Percentiles rank a stretch among this genome's conserved stretches.
These are phyloP conservation scores for Amblyjoppa proteus DNA, from an alignment of 2,888 invertebrate genomes.

Conservation along the genomic window DNA sequence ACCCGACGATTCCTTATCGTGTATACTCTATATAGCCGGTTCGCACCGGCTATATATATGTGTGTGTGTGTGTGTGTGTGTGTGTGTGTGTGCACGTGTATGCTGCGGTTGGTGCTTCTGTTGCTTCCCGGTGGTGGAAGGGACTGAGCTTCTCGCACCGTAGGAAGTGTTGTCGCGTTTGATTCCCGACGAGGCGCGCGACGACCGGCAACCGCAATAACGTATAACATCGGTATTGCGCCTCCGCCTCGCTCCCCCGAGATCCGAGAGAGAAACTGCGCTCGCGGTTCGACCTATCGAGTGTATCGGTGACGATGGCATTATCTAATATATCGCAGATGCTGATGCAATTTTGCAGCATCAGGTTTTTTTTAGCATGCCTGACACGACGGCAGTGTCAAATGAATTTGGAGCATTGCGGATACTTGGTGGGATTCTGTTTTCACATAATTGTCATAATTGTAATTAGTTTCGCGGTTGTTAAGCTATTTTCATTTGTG, in stretches of 20 bases:
- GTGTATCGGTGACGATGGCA: conserved; percentile 10
- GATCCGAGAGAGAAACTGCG: conserved; percentile 7
- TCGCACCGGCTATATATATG: neutral
- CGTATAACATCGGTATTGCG: conserved; percentile 61
- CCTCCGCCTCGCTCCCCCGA: neutral
- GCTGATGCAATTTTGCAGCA: neutral
- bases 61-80: conserved; percentile 14
- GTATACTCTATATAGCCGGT: conserved; percentile 1
- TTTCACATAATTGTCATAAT: neutral
- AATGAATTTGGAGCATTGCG: neutral
- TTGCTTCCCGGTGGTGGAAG: neutral
- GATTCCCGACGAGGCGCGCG: conserved; percentile 73
- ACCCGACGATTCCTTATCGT: conserved; percentile 37
- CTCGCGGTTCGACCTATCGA: conserved; percentile 3
- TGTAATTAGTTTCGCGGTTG: neutral
- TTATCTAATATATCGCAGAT: neutral
- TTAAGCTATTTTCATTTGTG: neutral
- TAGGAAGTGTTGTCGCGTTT: conserved; percentile 72
- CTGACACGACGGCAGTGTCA: neutral
- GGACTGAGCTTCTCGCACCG: conserved; percentile 52
- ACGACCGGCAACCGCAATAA: conserved; percentile 60
- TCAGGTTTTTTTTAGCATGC: too few relatives aligned
- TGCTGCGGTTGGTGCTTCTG: conserved; percentile 9
- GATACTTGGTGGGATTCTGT: neutral
- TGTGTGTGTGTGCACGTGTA: neutral